phyloP scores from a whole-genome alignment of 2,113 vertebrate species.

The Tauraco erythrolophus region DNA sequence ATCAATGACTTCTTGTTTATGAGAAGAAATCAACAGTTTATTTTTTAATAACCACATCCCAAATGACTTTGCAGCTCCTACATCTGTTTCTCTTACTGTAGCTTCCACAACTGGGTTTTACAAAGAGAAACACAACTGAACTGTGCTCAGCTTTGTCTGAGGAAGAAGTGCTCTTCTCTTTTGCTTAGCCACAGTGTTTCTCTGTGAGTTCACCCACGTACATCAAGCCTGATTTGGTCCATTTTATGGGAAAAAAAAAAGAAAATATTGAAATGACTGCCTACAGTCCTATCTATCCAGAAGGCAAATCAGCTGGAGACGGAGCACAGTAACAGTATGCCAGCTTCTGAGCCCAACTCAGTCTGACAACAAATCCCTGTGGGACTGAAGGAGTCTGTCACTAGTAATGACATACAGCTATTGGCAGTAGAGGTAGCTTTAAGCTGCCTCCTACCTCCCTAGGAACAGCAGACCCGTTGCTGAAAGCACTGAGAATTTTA shows the following conservation, averaged over 20 bases:
- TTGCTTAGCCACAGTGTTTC: background rate
- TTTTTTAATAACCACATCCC: background rate
- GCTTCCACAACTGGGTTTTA: background rate
- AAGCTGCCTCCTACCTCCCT: background rate
- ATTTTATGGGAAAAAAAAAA: background rate
- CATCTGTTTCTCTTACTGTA: background rate
- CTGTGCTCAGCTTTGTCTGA: background rate
- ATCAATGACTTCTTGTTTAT: background rate
- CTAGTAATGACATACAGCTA: background rate
- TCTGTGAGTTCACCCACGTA: background rate
- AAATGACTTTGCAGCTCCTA: background rate
- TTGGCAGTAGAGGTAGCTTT: background rate
- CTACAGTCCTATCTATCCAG: background rate
- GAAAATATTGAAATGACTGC: background rate
- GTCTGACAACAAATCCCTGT: constrained; percentile 26
- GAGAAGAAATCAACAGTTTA: background rate
- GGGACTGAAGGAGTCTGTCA: background rate
- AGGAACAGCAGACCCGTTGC: background rate
- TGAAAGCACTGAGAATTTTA: background rate
- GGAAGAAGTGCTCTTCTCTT: background rate
- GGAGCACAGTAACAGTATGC: background rate
- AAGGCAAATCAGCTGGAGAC: constrained; percentile 23
- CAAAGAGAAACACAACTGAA: background rate
- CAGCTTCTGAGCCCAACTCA: constrained; percentile 14
- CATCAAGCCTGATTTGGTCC: background rate